A percentile compares a stretch with the other conserved stretches of the same genome.
phyloP scores from a whole-genome alignment of 2,888 invertebrate genomes.

The Apamea crenata region DNA sequence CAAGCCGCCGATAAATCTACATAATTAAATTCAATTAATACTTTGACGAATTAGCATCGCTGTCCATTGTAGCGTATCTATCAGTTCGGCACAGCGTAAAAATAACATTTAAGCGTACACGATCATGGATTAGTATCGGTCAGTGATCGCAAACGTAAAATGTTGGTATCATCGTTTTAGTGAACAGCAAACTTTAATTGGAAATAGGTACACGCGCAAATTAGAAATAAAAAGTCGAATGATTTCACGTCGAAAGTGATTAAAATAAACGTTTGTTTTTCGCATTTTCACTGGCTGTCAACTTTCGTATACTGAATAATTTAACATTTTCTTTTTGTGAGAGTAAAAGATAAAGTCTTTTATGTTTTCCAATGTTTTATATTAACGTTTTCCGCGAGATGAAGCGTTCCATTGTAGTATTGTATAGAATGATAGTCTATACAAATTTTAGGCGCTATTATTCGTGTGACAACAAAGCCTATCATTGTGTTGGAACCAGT shows the following conservation, averaged over 20 bases:
- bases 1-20: slow-evolving; percentile 59
- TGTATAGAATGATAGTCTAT: slow-evolving; percentile 77
- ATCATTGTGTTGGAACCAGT: slow-evolving; percentile 75
- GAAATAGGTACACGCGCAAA: slow-evolving; percentile 25
- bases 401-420: slow-evolving; percentile 76
- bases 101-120: slow-evolving; percentile 44
- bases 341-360: slow-evolving; percentile 43
- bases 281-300: slow-evolving; percentile 33
- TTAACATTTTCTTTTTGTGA: slow-evolving; percentile 50
- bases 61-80: slow-evolving; percentile 41
- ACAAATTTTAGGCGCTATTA: slow-evolving; percentile 78
- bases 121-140: slow-evolving; percentile 55
- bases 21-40: slow-evolving; percentile 63
- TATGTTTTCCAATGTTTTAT: slow-evolving; percentile 62
- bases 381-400: slow-evolving; percentile 71
- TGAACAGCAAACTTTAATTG: slow-evolving; percentile 49
- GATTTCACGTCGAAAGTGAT: slow-evolving; percentile 28
- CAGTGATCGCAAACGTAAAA: slow-evolving; percentile 43
- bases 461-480: slow-evolving; percentile 81
- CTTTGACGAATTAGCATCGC: slow-evolving; percentile 49
- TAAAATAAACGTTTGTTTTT: slow-evolving; percentile 32
- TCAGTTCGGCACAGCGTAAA: slow-evolving; percentile 49
- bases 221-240: slow-evolving; percentile 29
- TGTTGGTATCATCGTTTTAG: slow-evolving; percentile 40
- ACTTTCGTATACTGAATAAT: slow-evolving; percentile 44